Evolutionary conservation across 2,888 invertebrate species (phyloP), one percentile per base, ranked within the genome.

Genomic region (Matsumyia berberina): DNA sequence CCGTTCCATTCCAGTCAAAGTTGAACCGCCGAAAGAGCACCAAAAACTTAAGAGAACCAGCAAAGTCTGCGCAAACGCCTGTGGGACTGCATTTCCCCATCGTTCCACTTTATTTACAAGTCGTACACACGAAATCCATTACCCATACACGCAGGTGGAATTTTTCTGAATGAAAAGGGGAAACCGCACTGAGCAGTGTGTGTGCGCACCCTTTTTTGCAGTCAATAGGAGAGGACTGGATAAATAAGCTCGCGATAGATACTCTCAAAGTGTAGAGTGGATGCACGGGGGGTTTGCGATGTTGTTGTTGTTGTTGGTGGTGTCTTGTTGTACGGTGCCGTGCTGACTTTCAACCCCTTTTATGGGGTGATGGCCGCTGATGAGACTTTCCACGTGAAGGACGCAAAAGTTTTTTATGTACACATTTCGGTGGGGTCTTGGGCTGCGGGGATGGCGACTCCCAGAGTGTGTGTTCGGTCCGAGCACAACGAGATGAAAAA

Each of bases 91-190:
- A 12, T 11, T 85, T 76, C 85, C 66, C 85, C 80, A 44, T 29
- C 51, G 11, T 85, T 73, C 83, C 66, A 46, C 29, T 39, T n/a
- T 57, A 62, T 49, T 0, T 69, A 51, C 44, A 17, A 37, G 6
- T 0, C 24, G 19, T 17, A 62, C 42, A 46, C 42, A 24, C 19
- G n/a, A n/a, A 39, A 37, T 7, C 8, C 12, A 33, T 46, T 15
- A 42, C 85, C 53, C 58, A 85, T 70, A 85, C 85, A 79, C 33
- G 9, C 53, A 85, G 85, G 80, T 85, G 79, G 58, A 76, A 85
- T 85, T 85, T 85, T 85, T 85, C 85, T 85, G 85, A 85, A 85
- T 85, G 85, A 85, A 80, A 24, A 76, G 80, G 85, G 74, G 85
- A 76, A 85, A 19, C 1, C 9, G 0, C 31, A 11, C 7, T 9